Evolutionary conservation across 1,140 invertebrate genomes (phyloP), one percentile per base, ranked within the genome.

Genomic region (Listronotus oregonensis): DNA sequence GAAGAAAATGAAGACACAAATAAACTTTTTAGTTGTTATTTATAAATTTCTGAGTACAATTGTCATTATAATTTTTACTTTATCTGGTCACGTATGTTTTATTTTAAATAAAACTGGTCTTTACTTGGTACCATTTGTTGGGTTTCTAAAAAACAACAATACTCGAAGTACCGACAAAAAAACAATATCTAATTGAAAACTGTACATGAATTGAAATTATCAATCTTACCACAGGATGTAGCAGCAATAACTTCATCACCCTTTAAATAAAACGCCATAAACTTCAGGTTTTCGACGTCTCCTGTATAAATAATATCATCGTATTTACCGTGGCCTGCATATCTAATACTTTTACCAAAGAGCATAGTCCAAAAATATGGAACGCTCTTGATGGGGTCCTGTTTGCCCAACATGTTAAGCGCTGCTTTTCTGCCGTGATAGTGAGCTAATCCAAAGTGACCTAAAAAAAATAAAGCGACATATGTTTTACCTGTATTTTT

Each of bases 311-410:
- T 82, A 27, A 92, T 83, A 67, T 89, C 89, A 65, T 85, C 85
- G 43, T 86, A 84, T 68, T 79, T 79, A 1, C 91, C 93, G 78
- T 91, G 86, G 31, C 94, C 93, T 12, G 90, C 86, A 79, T 95
- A 97, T 60, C 94, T 62, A 34, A 43, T 14, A 32, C 56, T 83
- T 74, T 92, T 93, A 7, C 92, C 93, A 73, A 94, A 95, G 50
- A 96, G 76, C 71, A 88, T 85, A 0, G 93, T 95, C 90, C 95
- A 97, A 80, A 97, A 98, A 77, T 90, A 97, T 2, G 96, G 95
- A 0, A 97, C 91, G 0, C 87, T 82, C 67, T 83, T 80, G 9
- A 90, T 71, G 5, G 80, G 74, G 0, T 82, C 83, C 54, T 85
- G 85, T 57, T 83, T 84, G 0, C 85, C 82, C 4, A 87, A 65